Evolutionary conservation across 1,140 invertebrate genomes (phyloP).

Genomic region (Drosophila sproati): DNA sequence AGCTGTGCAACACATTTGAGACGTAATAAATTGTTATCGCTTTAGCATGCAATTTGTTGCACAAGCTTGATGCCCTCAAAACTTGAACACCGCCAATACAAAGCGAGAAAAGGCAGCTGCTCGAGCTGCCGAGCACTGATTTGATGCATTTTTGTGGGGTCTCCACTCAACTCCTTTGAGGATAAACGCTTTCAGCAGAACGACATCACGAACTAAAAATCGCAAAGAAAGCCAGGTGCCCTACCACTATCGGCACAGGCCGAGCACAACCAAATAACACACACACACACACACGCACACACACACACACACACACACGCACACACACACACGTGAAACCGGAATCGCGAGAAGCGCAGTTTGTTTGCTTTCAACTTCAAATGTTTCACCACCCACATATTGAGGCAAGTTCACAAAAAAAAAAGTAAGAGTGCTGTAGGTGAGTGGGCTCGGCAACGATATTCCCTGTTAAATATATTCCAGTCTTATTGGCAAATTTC

Average conservation of each 20-base stretch:
- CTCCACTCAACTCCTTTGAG: conserved; percentile 49
- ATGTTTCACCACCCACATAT: conserved; percentile 41
- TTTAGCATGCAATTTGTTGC: conserved; percentile 9
- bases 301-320: neutral
- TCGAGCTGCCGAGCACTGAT: conserved; percentile 36
- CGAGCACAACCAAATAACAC: neutral
- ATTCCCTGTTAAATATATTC: too few species aligned
- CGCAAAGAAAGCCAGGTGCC: conserved; percentile 41
- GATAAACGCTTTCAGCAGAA: conserved; percentile 56
- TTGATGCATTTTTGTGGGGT: conserved; percentile 38
- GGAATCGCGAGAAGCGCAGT: conserved; percentile 53
- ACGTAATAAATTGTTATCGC: conserved; percentile 31
- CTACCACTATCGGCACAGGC: neutral
- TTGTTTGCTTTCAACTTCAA: conserved; percentile 69
- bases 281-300: neutral
- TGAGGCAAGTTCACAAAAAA: conserved; percentile 16
- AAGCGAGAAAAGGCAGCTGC: conserved; percentile 3
- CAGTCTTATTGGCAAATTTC: too few species aligned
- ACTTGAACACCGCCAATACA: neutral
- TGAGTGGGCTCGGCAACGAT: too few species aligned
- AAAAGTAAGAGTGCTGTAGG: neutral
- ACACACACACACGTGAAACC: neutral
- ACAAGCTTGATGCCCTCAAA: conserved; percentile 3
- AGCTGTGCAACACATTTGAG: neutral
- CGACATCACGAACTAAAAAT: conserved; percentile 29